Conservation (phyloP, 1,140 invertebrate species). For the Drosophila teissieri region DNA sequence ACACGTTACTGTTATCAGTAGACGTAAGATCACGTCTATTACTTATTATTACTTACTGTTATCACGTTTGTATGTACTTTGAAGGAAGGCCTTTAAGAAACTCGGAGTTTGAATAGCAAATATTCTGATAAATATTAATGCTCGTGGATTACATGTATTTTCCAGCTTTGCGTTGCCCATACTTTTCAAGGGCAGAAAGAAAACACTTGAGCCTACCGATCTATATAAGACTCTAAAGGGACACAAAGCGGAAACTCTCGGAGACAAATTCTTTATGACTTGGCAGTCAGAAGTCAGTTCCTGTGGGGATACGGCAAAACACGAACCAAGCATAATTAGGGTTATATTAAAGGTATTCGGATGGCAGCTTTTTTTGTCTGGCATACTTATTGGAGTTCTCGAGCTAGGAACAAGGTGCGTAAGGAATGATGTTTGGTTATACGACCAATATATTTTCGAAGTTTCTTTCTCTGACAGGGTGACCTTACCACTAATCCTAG, state of each 20-base stretch:
- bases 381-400: slow-evolving; percentile 28
- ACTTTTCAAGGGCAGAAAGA: slow-evolving; percentile 85
- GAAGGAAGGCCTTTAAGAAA: neutral
- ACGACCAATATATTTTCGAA: neutral
- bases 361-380: slow-evolving; percentile 46
- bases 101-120: neutral
- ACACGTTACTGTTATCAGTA: slow-evolving; percentile 6
- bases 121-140: slow-evolving; percentile 13
- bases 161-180: slow-evolving; percentile 85
- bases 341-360: slow-evolving; percentile 59
- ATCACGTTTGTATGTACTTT: slow-evolving; percentile 13
- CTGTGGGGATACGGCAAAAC: slow-evolving; percentile 28
- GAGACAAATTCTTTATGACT: slow-evolving; percentile 57
- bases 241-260: slow-evolving; percentile 83
- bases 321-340: slow-evolving; percentile 50
- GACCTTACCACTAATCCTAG: slow-evolving; percentile 61
- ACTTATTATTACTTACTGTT: too few species aligned
- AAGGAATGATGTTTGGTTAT: too few species aligned
- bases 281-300: slow-evolving; percentile 60
- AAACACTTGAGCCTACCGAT: slow-evolving; percentile 86
- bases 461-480: slow-evolving; percentile 20
- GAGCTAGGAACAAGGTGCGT: slow-evolving; percentile 56
- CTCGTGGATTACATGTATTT: neutral
- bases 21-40: slow-evolving; percentile 12
- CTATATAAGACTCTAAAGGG: slow-evolving; percentile 86